Conservation (phyloP, 2,797 vertebrate genomes). For the Peromyscus attwateri region DNA sequence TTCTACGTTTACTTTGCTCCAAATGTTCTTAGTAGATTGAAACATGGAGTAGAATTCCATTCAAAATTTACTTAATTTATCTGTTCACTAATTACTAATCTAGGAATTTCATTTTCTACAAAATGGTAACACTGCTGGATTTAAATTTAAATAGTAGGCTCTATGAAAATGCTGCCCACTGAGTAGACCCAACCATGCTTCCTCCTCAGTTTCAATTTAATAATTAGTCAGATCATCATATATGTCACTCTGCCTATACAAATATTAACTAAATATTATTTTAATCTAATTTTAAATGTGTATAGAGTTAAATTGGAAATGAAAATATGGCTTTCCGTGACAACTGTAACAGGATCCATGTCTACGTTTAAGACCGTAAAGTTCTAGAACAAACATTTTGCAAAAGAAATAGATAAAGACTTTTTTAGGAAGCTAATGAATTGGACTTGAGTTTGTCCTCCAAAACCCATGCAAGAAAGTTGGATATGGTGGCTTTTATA, state of each 20-base stretch:
- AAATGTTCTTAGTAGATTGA: background rate
- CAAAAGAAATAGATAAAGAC: slow-evolving; percentile 67
- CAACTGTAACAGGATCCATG: background rate
- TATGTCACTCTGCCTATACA: slow-evolving; percentile 48
- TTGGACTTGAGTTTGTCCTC: background rate
- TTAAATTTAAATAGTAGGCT: background rate
- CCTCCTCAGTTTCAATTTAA: slow-evolving; percentile 33
- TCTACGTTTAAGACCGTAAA: slow-evolving; percentile 19
- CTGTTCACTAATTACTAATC: background rate
- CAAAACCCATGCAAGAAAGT: background rate
- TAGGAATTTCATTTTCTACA: slow-evolving; percentile 13
- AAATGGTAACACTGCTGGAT: background rate
- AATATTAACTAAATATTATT: slow-evolving; percentile 60
- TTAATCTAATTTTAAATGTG: slow-evolving; percentile 77
- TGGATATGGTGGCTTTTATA: background rate
- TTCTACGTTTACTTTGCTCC: background rate
- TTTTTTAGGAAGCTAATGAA: slow-evolving; percentile 69
- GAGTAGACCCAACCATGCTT: background rate
- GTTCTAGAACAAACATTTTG: slow-evolving; percentile 53
- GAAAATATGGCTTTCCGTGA: background rate
- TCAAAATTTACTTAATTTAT: slow-evolving; percentile 65
- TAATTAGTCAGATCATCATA: background rate
- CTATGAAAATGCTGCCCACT: background rate
- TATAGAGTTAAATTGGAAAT: slow-evolving; percentile 63
- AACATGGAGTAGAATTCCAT: slow-evolving; percentile 53